Percentiles rank a stretch among this genome's conserved stretches.
Evolutionary conservation across 2,888 invertebrate species (phyloP).

Genomic region (Mimumesa dahlbomi): DNA sequence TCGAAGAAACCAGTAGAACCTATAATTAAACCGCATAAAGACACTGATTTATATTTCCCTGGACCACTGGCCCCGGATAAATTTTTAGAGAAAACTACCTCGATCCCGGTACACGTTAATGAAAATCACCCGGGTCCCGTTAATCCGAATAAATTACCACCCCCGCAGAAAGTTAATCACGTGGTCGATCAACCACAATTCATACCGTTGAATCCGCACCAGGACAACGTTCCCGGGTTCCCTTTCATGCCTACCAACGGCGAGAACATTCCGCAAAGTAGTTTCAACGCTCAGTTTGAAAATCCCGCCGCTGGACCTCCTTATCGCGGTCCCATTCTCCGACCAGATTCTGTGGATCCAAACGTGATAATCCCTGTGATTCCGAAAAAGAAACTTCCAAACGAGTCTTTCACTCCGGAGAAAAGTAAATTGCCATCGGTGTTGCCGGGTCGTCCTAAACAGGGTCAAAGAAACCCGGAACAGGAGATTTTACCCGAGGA

Average conservation of each 20-base stretch:
- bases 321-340: slow-evolving; percentile 62
- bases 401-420: slow-evolving; percentile 47
- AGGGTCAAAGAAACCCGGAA: slow-evolving; percentile 57
- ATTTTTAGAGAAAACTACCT: slow-evolving; percentile 61
- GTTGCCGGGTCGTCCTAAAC: slow-evolving; percentile 56
- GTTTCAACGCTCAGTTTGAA: slow-evolving; percentile 66
- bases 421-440: slow-evolving; percentile 48
- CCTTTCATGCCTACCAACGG: slow-evolving; percentile 65
- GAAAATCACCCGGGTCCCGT: slow-evolving; percentile 48
- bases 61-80: slow-evolving; percentile 73
- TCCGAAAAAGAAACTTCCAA: slow-evolving; percentile 67
- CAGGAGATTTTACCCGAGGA: slow-evolving; percentile 71
- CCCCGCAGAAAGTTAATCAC: slow-evolving; percentile 19
- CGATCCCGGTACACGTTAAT: slow-evolving; percentile 18
- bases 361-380: slow-evolving; percentile 65
- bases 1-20: slow-evolving; percentile 74
- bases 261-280: slow-evolving; percentile 65
- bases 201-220: slow-evolving; percentile 65
- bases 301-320: slow-evolving; percentile 69
- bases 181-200: slow-evolving; percentile 72
- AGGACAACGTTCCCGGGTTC: slow-evolving; percentile 54
- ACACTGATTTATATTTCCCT: slow-evolving; percentile 69
- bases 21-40: slow-evolving; percentile 71
- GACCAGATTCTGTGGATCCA: slow-evolving; percentile 67
- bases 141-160: slow-evolving; percentile 63